phyloP scores from a whole-genome alignment of 2,113 vertebrate genomes.

The Smithornis capensis region DNA sequence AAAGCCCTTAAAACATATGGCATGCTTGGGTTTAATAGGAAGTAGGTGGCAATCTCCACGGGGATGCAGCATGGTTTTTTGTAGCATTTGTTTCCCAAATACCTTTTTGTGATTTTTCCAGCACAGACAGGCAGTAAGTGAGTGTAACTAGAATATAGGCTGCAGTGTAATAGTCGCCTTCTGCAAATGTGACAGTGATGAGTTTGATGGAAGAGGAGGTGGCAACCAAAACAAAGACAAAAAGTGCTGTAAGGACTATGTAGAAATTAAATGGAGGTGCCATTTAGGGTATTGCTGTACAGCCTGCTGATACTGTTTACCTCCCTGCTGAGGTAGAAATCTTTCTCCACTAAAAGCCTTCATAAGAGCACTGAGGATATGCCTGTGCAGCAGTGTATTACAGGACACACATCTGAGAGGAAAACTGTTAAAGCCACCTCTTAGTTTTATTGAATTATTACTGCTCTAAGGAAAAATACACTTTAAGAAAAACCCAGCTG shows the following conservation, averaged over 20 bases:
- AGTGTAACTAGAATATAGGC: neutral
- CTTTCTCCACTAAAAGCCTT: constrained; percentile 47
- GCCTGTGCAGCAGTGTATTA: constrained; percentile 4
- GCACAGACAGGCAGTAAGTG: neutral
- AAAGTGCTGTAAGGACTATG: neutral
- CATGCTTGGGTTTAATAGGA: constrained; percentile 29
- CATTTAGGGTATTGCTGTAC: constrained; percentile 13
- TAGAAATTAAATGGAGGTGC: constrained; percentile 40
- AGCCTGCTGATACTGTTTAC: constrained; percentile 48
- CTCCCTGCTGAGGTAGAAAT: constrained; percentile 55
- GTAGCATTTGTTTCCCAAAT: constrained; percentile 44
- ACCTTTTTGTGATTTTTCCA: constrained; percentile 12
- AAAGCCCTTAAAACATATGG: constrained; percentile 29
- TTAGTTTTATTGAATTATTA: constrained; percentile 64
- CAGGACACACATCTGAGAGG: constrained; percentile 5
- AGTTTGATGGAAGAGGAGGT: constrained; percentile 22
- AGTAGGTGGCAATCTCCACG: neutral
- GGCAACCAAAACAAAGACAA: constrained; percentile 30
- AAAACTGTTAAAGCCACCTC: constrained; percentile 25
- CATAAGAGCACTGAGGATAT: neutral
- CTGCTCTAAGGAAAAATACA: neutral
- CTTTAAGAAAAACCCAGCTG: constrained; percentile 11
- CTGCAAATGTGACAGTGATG: constrained; percentile 14
- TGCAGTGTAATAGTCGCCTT: neutral
- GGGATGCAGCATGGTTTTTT: neutral